A percentile compares a stretch with the other conserved stretches of the same genome.
These are phyloP conservation scores for Mesorhabditis sp. DNA, from an alignment of 2,888 invertebrate genomes.

Conservation along the genomic window DNA sequence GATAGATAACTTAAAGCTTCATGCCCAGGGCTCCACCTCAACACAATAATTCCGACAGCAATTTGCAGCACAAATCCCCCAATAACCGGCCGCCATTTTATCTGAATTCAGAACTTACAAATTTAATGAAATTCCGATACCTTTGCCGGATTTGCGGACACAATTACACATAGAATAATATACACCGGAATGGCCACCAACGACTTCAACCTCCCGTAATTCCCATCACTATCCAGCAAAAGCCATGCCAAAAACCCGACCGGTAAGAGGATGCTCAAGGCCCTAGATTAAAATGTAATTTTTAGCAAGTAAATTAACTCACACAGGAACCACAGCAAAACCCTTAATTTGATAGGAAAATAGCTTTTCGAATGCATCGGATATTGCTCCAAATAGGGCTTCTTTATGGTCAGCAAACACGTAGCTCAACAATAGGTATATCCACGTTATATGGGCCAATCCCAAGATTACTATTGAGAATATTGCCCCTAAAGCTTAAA, in stretches of 20 bases:
- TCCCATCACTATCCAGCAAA: background rate
- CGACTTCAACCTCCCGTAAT: background rate
- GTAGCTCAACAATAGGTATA: background rate
- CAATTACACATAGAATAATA: background rate
- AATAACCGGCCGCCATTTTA: constrained; percentile 72
- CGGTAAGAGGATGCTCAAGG: background rate
- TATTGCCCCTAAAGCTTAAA: background rate
- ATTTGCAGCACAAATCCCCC: constrained; percentile 80
- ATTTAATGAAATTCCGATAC: background rate
- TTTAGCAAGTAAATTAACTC: background rate
- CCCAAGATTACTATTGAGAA: background rate
- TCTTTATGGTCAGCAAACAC: background rate
- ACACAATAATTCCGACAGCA: constrained; percentile 44
- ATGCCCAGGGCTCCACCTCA: background rate
- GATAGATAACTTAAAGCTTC: background rate
- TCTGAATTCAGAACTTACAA: constrained; percentile 40
- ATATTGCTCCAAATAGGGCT: background rate
- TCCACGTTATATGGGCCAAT: background rate
- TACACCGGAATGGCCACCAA: background rate
- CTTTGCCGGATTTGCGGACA: background rate
- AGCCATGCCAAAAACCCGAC: background rate
- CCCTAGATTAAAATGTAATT: background rate
- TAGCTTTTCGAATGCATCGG: too few species aligned
- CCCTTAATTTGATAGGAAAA: too few species aligned
- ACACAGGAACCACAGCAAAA: too few species aligned